Percentiles rank a stretch among this genome's conserved stretches.
These are phyloP conservation scores for Papilio protenor DNA, from an alignment of 2,888 invertebrate species.

Conservation along the genomic window DNA sequence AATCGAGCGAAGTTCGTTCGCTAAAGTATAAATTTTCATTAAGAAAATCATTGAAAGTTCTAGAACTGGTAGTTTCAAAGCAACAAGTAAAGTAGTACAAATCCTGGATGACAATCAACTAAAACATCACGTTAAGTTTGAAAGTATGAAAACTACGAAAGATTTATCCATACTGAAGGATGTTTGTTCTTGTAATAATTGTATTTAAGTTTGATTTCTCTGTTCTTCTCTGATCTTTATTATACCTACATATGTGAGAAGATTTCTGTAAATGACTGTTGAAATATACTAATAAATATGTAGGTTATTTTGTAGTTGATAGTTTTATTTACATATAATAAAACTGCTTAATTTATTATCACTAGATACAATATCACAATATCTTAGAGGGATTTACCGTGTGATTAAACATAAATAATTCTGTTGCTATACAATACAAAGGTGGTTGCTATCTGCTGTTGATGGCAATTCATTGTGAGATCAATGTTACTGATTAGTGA, in stretches of 20 bases:
- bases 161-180: neutral
- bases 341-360: neutral
- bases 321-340: no score
- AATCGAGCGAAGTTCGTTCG: neutral
- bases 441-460: neutral
- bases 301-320: neutral
- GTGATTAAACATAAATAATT: neutral
- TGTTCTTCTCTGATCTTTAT: no score
- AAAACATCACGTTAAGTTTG: neutral
- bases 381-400: neutral
- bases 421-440: neutral
- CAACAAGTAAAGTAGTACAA: neutral
- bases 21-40: neutral
- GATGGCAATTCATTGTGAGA: neutral
- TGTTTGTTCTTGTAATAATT: neutral
- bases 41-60: neutral
- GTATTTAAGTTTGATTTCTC: neutral
- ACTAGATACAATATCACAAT: neutral
- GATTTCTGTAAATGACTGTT: no score
- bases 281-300: neutral
- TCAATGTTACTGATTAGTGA: neutral
- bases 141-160: neutral
- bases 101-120: neutral
- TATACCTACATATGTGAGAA: no score
- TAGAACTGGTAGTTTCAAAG: neutral